phyloP scores from a whole-genome alignment of 2,797 vertebrate genomes.

The Scolopax rusticola region DNA sequence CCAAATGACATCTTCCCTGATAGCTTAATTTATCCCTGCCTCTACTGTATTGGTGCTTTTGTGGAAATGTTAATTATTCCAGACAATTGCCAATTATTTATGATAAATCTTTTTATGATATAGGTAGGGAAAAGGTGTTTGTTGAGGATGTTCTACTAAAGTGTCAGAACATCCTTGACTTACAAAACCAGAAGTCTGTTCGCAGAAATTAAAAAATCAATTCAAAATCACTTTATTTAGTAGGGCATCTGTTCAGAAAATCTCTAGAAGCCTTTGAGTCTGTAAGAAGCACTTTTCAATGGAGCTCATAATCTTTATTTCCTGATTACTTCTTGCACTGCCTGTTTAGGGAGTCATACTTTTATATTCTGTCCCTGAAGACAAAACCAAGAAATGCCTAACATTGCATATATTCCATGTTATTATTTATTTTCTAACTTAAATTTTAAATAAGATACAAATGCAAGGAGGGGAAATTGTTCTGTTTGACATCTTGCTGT shows the following conservation, averaged over 20 bases:
- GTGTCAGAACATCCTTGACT: neutral
- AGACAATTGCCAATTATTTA: neutral
- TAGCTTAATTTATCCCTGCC: neutral
- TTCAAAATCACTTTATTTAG: neutral
- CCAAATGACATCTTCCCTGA: neutral
- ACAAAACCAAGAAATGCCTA: neutral
- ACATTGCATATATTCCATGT: neutral
- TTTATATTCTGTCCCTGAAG: neutral
- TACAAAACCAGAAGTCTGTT: neutral
- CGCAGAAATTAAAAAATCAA: neutral
- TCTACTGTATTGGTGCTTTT: neutral
- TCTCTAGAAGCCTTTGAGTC: neutral
- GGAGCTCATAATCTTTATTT: neutral
- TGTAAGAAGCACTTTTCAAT: neutral
- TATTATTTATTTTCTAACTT: neutral
- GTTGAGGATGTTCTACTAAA: neutral
- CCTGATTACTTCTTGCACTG: neutral
- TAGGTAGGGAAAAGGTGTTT: neutral
- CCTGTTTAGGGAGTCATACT: neutral
- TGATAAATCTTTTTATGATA: neutral
- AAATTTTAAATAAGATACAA: neutral
- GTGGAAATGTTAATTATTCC: neutral
- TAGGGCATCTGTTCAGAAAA: neutral
- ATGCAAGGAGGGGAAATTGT: fast-evolving
- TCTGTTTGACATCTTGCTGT: neutral